Evolutionary conservation across 1,140 invertebrate species (phyloP), one percentile per base, ranked within the genome.

Genomic region (Eriosoma lanigerum): DNA sequence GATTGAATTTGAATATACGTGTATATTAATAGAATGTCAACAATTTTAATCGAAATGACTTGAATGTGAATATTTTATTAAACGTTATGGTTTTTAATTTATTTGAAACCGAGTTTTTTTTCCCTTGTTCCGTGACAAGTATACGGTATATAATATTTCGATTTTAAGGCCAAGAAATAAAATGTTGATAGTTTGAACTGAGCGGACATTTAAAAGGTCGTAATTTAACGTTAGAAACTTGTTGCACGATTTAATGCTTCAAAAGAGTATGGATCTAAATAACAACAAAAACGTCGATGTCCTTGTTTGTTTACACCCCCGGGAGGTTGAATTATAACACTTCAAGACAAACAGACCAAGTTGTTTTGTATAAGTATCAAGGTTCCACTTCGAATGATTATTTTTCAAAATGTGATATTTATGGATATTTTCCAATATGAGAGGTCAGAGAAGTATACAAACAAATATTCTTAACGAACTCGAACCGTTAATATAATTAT

Each of bases 151-250:
- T 48, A 24, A 48, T 68, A 48, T 38, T 24, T 48, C 44, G 66
- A 68, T 68, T 68, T 68, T 46, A 68, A 68, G n/a, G 38, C 21
- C 38, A 32, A 24, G 44, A 17, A 38, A 26, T 68, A 68, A 68
- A 68, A 68, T 48, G n/a, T 68, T 10, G 1, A 48, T n/a, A 68
- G 38, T 19, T 48, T 24, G 12, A n/a, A 44, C 21, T n/a, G 17
- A 68, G 21, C n/a, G n/a, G 66, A 68, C 66, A 21, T 68, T 68
- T 48, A 48, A 68, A 68, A 68, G 21, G 66, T 48, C 66, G 66
- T 68, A 68, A 68, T 68, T 68, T 68, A 68, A 38, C 15, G 44
- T 68, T 48, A 21, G 17, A 68, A 68, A 68, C 66, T 68, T 68
- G 66, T 68, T 68, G 66, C 44, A 15, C 66, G 66, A 48, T 68